These are phyloP conservation scores for Eudasyphora cyanicolor DNA, from an alignment of 2,888 invertebrate species.

Conservation along the genomic window DNA sequence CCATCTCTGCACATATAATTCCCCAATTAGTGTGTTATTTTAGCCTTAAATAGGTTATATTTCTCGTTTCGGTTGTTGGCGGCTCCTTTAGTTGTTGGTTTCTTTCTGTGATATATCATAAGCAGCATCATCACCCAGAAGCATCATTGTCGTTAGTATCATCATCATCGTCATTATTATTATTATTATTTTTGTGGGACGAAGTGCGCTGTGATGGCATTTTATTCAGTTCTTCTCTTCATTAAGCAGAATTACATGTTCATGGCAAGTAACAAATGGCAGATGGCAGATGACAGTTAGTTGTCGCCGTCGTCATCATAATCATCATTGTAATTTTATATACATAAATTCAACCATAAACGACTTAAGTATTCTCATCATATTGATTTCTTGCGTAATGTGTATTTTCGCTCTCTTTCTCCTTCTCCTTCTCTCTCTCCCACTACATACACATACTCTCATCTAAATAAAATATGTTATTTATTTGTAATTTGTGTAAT, in stretches of 20 bases:
- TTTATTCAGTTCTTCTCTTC: slow-evolving; percentile 37
- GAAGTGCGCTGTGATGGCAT: slow-evolving; percentile 37
- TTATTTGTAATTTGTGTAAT: neutral
- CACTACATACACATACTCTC: neutral
- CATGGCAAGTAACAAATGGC: neutral
- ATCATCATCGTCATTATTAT: neutral
- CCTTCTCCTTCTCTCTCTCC: too few relatives aligned
- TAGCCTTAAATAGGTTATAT: slow-evolving; percentile 63
- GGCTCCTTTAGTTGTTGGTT: neutral
- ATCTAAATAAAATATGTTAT: neutral
- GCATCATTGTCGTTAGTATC: neutral
- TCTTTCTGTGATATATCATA: slow-evolving; percentile 8
- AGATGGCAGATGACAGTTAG: neutral
- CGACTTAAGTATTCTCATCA: slow-evolving; percentile 59
- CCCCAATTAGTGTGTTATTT: slow-evolving; percentile 65
- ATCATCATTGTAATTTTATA: slow-evolving; percentile 27
- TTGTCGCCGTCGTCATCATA: slow-evolving; percentile 3
- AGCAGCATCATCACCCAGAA: neutral
- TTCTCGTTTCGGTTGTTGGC: slow-evolving; percentile 41
- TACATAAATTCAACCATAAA: slow-evolving; percentile 63
- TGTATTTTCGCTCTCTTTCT: too few relatives aligned
- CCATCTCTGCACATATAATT: slow-evolving; percentile 55
- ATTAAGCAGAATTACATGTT: slow-evolving; percentile 24
- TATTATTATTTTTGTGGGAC: neutral
- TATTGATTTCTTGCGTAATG: slow-evolving; percentile 34